These are phyloP conservation scores for Tachysurus vachellii DNA, from an alignment of 2,113 vertebrate species.

Conservation along the genomic window DNA sequence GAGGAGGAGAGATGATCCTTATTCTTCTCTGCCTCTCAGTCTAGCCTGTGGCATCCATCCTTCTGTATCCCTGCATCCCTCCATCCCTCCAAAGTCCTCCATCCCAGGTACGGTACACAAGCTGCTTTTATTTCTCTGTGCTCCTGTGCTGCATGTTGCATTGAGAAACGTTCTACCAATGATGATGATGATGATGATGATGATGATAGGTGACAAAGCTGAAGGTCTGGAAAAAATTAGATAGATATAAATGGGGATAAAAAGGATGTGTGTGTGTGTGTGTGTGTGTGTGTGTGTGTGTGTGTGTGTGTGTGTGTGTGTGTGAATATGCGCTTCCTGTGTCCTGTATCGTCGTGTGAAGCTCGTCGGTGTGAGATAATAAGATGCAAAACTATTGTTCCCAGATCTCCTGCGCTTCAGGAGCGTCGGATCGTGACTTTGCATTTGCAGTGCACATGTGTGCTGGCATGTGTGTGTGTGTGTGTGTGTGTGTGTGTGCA, in stretches of 20 bases:
- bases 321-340: slow-evolving; percentile 51
- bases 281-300: slow-evolving; percentile 36
- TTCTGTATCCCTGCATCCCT: slow-evolving; percentile 54
- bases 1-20: slow-evolving; percentile 66
- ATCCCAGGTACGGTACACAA: slow-evolving; percentile 64
- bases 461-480: slow-evolving; percentile 8
- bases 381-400: slow-evolving; percentile 26
- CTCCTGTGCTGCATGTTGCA: slow-evolving; percentile 41
- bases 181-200: slow-evolving; percentile 18
- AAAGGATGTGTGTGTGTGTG: slow-evolving; percentile 26
- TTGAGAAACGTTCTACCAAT: neutral
- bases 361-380: neutral
- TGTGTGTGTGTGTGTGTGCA: slow-evolving; percentile 15
- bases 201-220: neutral
- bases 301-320: slow-evolving; percentile 22
- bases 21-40: slow-evolving; percentile 68
- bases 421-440: slow-evolving; percentile 45
- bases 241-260: neutral
- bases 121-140: slow-evolving; percentile 53
- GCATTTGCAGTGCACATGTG: slow-evolving; percentile 29
- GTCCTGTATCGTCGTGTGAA: slow-evolving; percentile 56
- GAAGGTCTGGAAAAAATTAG: slow-evolving; percentile 15
- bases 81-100: slow-evolving; percentile 26
- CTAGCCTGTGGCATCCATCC: slow-evolving; percentile 53
- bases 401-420: neutral